A percentile compares a stretch with the other conserved stretches of the same genome.
phyloP scores from a whole-genome alignment of 2,113 vertebrate genomes.

The Leptobrachium leishanense region DNA sequence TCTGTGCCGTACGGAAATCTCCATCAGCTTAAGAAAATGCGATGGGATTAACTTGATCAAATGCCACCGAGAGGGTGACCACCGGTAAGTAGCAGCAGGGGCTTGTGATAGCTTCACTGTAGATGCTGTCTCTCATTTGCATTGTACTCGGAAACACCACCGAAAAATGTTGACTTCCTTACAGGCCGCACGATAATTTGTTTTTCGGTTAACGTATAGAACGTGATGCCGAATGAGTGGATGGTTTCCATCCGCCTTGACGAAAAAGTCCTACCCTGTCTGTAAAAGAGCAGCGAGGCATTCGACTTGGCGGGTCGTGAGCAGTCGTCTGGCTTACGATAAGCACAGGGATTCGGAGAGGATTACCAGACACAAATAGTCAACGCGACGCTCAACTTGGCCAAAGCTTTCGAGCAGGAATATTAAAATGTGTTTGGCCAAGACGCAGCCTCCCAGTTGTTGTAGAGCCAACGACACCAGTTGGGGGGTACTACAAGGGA shows the following conservation, averaged over 20 bases:
- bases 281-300: no score
- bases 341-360: no score
- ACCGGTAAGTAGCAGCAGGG: neutral
- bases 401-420: no score
- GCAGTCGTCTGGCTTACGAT: no score
- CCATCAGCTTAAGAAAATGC: slow-evolving; percentile 27
- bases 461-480: no score
- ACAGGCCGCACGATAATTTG: neutral
- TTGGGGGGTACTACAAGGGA: no score
- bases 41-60: neutral
- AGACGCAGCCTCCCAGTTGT: no score
- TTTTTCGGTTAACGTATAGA: neutral
- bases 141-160: slow-evolving; percentile 8
- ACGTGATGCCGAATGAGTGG: neutral
- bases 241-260: neutral
- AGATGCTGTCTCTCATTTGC: neutral
- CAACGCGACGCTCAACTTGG: no score
- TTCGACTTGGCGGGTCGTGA: no score
- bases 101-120: neutral
- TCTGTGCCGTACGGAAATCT: neutral
- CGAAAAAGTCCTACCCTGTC: neutral
- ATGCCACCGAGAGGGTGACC: neutral
- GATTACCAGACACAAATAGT: no score
- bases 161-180: neutral
- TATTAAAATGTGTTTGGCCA: no score